Base-by-base conservation (phyloP, 2,797 vertebrate species). In the Neomorphus geoffroyi region DNA sequence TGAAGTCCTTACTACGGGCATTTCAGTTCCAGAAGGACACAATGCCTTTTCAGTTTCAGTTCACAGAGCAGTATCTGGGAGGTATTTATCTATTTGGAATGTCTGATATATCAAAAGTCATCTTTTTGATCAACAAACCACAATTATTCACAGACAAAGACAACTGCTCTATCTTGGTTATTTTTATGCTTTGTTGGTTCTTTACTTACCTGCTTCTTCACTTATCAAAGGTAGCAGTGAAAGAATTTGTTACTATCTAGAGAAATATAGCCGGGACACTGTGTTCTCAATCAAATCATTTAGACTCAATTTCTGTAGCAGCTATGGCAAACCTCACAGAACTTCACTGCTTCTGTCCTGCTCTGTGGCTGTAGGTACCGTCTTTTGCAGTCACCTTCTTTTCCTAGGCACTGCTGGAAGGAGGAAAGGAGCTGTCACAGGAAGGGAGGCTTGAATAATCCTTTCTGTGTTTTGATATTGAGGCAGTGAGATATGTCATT, bases 31-130 rank as follows among this genome's bases (percentile, higher is more conserved):
- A 75, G 79, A 88, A 67, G 22, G 15, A 23, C 28, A 79, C 10
- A 71, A 30, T 4, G 28, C 8, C 5, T 57, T 81, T 79, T 64
- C 19, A 33, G 13, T 39, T 88, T 33, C 41, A 41, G 51, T 62
- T 61, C 51, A 65, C 0, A 0, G 5, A 62, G 28, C 6, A 48
- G 3, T 33, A n/a, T 51, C 18, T 66, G 3, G 23, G 57, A 66
- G 17, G 46, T 26, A 60, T 32, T 87, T 71, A 48, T 28, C 23
- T 16, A 50, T 75, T 46, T 75, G 18, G 28, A 70, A 46, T 19
- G 8, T 50, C 23, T 54, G 35, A 41, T 33, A 54, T 4, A 61
- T 17, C 37, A 51, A 64, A 93, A 45, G 16, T 81, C 7, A 74
- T 50, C 10, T 53, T 85, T 81, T 85, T 45, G 5, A 19, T 87